phyloP scores from a whole-genome alignment of 2,888 invertebrate genomes.

The Sinopyrophorus schimmeli region DNA sequence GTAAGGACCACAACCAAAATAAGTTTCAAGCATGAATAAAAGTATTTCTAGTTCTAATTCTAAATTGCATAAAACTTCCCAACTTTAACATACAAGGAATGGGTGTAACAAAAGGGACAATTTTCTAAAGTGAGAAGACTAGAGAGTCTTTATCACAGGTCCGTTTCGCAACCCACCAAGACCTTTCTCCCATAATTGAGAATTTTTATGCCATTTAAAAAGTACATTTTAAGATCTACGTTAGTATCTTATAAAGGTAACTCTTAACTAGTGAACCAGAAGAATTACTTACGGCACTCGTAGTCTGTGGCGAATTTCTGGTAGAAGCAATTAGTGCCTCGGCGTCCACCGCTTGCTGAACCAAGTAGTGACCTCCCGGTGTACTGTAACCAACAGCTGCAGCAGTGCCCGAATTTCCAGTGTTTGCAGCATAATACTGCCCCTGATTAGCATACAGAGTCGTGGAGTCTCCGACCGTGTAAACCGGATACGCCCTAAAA shows the following conservation, averaged over 20 bases:
- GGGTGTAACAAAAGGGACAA: too few species aligned
- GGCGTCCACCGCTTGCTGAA: slow-evolving; percentile 67
- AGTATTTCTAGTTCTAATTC: too few species aligned
- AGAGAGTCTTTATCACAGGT: too few species aligned
- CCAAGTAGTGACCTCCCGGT: slow-evolving; percentile 66
- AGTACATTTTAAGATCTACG: too few species aligned
- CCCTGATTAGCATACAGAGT: slow-evolving; percentile 66
- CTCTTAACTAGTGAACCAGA: too few species aligned
- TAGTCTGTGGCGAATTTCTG: slow-evolving; percentile 69
- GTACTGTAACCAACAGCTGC: slow-evolving; percentile 53
- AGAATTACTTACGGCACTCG: slow-evolving; percentile 64
- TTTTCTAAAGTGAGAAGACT: too few species aligned
- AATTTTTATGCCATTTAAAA: too few species aligned
- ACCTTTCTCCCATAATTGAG: too few species aligned
- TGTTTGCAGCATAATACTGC: slow-evolving; percentile 72
- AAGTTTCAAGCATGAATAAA: slow-evolving; percentile 17
- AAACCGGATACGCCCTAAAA: slow-evolving; percentile 73
- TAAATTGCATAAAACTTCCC: too few species aligned
- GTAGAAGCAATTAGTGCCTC: slow-evolving; percentile 65
- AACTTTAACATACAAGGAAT: too few species aligned
- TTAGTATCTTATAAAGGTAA: too few species aligned
- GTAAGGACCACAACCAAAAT: slow-evolving; percentile 35
- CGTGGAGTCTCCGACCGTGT: slow-evolving; percentile 69
- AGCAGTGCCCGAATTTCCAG: slow-evolving; percentile 65
- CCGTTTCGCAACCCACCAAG: too few species aligned